Evolutionary conservation across 2,888 invertebrate genomes (phyloP).

Genomic region (Ennomos erosarius): DNA sequence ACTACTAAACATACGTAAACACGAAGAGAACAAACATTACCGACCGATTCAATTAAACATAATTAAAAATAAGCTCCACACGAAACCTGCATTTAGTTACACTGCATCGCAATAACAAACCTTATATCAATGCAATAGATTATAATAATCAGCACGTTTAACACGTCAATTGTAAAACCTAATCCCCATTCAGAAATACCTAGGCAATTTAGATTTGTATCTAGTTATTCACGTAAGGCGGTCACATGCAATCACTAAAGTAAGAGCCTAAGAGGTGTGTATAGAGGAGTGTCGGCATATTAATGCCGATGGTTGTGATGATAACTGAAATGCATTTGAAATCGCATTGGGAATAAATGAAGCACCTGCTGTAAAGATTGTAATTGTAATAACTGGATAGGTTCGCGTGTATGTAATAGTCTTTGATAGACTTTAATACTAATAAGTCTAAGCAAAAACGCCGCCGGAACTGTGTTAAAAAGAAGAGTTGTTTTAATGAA

Average conservation of each 20-base stretch:
- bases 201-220: conserved; percentile 68
- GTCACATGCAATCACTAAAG: conserved; percentile 57
- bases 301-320: conserved; percentile 38
- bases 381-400: conserved; percentile 22
- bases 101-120: conserved; percentile 4
- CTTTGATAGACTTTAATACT: neutral
- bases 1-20: conserved; percentile 13
- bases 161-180: conserved; percentile 13
- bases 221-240: conserved; percentile 62
- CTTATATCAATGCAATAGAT: conserved; percentile 14
- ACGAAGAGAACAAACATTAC: conserved; percentile 10
- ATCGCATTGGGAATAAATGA: conserved; percentile 33
- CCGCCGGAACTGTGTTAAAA: too few relatives aligned
- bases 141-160: conserved; percentile 12
- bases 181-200: conserved; percentile 43
- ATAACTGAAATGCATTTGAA: conserved; percentile 36
- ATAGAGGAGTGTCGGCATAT: conserved; percentile 40
- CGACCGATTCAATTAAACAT: conserved; percentile 11
- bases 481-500: too few relatives aligned
- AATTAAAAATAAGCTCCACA: conserved; percentile 22
- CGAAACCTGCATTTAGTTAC: neutral
- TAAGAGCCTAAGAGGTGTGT: conserved; percentile 42
- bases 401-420: conserved; percentile 9
- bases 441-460: too few relatives aligned
- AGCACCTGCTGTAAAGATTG: conserved; percentile 36